phyloP scores from a whole-genome alignment of 2,797 vertebrate species.

The Sphenodon punctatus region DNA sequence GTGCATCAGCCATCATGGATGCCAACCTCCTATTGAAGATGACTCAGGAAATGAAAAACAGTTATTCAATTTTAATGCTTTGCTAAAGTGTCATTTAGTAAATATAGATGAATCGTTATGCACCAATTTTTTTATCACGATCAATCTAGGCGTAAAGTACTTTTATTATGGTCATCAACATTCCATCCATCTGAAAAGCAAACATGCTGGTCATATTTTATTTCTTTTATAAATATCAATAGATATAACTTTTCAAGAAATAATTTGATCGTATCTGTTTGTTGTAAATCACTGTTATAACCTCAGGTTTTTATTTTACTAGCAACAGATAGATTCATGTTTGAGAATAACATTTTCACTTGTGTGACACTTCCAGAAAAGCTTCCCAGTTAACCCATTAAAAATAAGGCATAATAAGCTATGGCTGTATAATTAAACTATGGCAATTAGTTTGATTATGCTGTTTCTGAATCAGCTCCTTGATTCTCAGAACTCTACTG shows the following conservation, averaged over 20 bases:
- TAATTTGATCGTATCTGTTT: slow-evolving; percentile 31
- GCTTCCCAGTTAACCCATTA: slow-evolving; percentile 10
- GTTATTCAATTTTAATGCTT: slow-evolving; percentile 27
- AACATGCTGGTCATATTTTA: slow-evolving; percentile 1
- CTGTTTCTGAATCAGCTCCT: slow-evolving; percentile 10
- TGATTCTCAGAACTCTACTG: slow-evolving; percentile 2
- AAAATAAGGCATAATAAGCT: slow-evolving; percentile 1
- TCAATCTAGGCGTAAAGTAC: background rate
- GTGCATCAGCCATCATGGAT: background rate
- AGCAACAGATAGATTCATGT: background rate
- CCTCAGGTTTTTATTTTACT: slow-evolving; percentile 15
- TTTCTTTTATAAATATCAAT: slow-evolving; percentile 50
- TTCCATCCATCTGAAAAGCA: background rate
- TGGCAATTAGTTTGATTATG: slow-evolving; percentile 29
- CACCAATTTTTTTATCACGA: background rate
- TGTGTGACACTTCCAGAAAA: background rate
- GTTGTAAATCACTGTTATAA: slow-evolving; percentile 27
- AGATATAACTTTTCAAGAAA: slow-evolving; percentile 34
- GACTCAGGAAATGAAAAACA: slow-evolving; percentile 10
- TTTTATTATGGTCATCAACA: slow-evolving; percentile 27
- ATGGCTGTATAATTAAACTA: slow-evolving; percentile 44
- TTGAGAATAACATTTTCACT: background rate
- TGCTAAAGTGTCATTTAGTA: background rate
- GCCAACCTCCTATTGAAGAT: background rate
- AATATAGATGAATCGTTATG: background rate